Conservation (phyloP, 2,113 vertebrate genomes). For the Podocnemis expansa region DNA sequence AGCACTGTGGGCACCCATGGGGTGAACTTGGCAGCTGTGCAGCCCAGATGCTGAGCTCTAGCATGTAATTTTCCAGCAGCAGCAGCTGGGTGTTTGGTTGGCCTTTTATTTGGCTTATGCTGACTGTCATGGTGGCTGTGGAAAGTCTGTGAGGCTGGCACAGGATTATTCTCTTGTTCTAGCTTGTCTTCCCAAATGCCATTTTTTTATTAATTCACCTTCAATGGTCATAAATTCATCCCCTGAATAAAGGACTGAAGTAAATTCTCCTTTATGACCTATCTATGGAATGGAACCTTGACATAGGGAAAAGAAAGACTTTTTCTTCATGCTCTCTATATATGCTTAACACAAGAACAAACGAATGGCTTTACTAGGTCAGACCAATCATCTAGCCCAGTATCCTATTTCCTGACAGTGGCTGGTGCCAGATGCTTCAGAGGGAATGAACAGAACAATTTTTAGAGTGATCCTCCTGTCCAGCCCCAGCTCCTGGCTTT, state of each 20-base stretch:
- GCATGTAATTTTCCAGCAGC: slow-evolving; percentile 43
- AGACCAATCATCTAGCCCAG: neutral
- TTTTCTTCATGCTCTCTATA: neutral
- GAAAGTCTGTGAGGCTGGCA: slow-evolving; percentile 51
- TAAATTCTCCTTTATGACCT: neutral
- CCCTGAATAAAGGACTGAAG: neutral
- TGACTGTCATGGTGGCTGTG: slow-evolving; percentile 33
- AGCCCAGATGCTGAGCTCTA: slow-evolving; percentile 51
- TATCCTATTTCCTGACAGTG: neutral
- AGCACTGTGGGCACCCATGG: neutral
- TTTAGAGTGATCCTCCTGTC: neutral
- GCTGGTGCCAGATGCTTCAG: neutral
- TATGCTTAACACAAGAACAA: neutral
- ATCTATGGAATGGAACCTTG: neutral
- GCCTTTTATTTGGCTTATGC: slow-evolving; percentile 63
- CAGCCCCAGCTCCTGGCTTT: neutral
- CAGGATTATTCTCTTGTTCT: neutral
- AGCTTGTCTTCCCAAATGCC: neutral
- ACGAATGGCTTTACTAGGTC: neutral
- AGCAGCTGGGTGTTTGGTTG: slow-evolving; percentile 57
- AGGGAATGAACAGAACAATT: neutral
- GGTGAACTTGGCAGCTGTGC: slow-evolving; percentile 31
- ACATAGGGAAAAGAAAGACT: neutral
- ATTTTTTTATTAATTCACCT: slow-evolving; percentile 36
- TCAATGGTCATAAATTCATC: neutral